phyloP scores from a whole-genome alignment of 2,797 vertebrate species.

The Ammospiza maritima region DNA sequence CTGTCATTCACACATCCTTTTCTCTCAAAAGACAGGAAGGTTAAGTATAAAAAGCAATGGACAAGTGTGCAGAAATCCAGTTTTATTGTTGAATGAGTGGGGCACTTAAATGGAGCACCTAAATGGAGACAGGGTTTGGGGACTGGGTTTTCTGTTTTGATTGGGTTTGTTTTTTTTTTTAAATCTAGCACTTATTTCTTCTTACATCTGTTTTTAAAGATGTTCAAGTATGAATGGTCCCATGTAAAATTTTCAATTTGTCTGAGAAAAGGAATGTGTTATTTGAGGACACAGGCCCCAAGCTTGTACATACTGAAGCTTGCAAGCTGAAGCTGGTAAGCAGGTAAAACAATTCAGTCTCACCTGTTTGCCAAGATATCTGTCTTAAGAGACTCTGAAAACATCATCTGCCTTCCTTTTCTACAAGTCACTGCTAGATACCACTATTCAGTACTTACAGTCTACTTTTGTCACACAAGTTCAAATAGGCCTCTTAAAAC shows the following conservation, averaged over 20 bases:
- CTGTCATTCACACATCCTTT: not conserved
- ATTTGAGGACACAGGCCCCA: not conserved
- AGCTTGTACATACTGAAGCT: not conserved
- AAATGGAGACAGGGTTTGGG: accelerated
- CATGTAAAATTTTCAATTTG: not conserved
- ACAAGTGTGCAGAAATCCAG: not conserved
- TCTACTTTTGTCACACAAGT: not conserved
- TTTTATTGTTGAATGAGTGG: not conserved
- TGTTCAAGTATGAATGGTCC: not conserved
- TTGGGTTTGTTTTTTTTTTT: not conserved
- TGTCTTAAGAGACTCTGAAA: not conserved
- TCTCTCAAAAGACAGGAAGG: not conserved
- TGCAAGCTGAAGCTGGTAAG: not conserved
- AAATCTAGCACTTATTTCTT: not conserved
- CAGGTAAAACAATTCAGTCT: not conserved
- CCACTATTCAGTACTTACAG: not conserved
- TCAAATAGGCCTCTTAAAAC: not conserved
- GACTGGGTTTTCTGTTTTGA: not conserved
- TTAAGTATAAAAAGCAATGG: not conserved
- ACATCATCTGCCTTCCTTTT: not conserved
- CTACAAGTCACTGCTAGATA: not conserved
- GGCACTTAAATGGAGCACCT: not conserved
- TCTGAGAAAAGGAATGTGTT: not conserved
- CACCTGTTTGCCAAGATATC: not conserved
- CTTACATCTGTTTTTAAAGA: not conserved